A percentile compares a stretch with the other conserved stretches of the same genome.
Evolutionary conservation across 2,113 vertebrate genomes (phyloP).

Genomic region (Gorsachius goisagi): DNA sequence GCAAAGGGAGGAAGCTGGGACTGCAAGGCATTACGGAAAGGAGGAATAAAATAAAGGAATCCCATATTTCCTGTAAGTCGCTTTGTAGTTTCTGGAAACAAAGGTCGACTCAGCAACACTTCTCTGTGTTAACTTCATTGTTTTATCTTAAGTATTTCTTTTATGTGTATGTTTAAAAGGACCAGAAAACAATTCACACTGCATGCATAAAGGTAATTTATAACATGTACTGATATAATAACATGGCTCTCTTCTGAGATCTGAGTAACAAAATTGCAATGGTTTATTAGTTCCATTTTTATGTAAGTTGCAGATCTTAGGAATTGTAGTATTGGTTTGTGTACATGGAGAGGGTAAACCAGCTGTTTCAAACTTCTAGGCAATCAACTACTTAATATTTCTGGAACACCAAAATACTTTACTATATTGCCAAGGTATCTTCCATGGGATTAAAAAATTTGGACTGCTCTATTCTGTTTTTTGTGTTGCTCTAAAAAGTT

Average conservation of each 20-base stretch:
- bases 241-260: not conserved
- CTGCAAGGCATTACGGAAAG: not conserved
- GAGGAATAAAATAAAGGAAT: not conserved
- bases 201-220: not conserved
- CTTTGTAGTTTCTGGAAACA: not conserved
- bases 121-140: not conserved
- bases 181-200: not conserved
- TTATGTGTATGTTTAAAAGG: not conserved
- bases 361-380: not conserved
- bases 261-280: not conserved
- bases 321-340: not conserved
- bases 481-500: not conserved
- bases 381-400: not conserved
- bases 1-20: not conserved
- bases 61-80: not conserved
- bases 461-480: not conserved
- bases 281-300: not conserved
- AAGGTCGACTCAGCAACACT: not conserved
- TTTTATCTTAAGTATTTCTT: not conserved
- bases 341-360: not conserved
- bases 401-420: not conserved
- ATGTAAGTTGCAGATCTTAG: not conserved
- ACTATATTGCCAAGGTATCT: not conserved
- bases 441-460: not conserved
- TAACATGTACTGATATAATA: not conserved